phyloP scores from a whole-genome alignment of 1,140 invertebrate species.

The Pollicipes pollicipes region DNA sequence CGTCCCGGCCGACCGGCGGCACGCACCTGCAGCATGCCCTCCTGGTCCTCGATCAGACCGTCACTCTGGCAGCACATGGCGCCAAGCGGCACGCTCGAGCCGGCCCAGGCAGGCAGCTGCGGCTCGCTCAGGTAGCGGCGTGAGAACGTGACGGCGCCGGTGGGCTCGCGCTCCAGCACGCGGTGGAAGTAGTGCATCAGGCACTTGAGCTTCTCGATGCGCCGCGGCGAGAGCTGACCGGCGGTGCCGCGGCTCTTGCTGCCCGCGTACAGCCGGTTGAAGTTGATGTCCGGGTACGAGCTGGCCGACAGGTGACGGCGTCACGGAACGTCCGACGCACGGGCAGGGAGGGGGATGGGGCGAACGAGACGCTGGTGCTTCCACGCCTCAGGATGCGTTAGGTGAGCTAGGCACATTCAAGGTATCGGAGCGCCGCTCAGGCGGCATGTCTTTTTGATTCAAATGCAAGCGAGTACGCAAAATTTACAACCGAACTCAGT shows the following conservation, averaged over 20 bases:
- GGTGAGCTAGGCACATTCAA: too few species aligned
- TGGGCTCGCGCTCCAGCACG: slow-evolving; percentile 46
- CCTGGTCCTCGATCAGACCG: slow-evolving; percentile 69
- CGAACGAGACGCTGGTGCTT: too few species aligned
- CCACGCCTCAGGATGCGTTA: too few species aligned
- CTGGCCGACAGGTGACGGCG: too few species aligned
- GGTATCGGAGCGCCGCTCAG: too few species aligned
- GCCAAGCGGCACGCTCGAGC: slow-evolving; percentile 35
- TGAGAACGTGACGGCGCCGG: slow-evolving; percentile 61
- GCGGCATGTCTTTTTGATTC: too few species aligned
- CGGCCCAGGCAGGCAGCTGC: slow-evolving; percentile 47
- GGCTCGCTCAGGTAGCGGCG: slow-evolving; percentile 41
- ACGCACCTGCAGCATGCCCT: slow-evolving; percentile 51
- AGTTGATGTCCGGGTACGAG: slow-evolving; percentile 73
- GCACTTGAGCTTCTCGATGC: slow-evolving; percentile 66
- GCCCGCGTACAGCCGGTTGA: slow-evolving; percentile 47
- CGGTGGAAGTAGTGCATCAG: slow-evolving; percentile 70
- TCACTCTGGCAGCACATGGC: slow-evolving; percentile 48
- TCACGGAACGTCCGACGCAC: too few species aligned
- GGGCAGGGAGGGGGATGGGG: too few species aligned
- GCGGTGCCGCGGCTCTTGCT: background rate
- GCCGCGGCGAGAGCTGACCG: slow-evolving; percentile 9
- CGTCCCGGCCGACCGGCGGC: too few species aligned
- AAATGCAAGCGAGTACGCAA: too few species aligned
- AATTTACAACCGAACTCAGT: too few species aligned